phyloP scores from a whole-genome alignment of 2,797 vertebrate species.

The Pipistrellus pipistrellus region DNA sequence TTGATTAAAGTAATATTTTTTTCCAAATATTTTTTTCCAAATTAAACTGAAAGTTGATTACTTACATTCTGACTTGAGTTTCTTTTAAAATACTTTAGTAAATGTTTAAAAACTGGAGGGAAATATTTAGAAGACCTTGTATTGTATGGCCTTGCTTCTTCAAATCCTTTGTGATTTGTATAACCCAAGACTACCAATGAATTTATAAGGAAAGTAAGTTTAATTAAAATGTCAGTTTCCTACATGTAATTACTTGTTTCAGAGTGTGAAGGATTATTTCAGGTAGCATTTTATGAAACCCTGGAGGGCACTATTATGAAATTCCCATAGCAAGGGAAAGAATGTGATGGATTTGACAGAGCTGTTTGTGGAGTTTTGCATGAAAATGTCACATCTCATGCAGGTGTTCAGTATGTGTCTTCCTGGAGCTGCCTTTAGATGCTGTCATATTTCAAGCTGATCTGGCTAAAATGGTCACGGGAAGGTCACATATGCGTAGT shows the following conservation, averaged over 20 bases:
- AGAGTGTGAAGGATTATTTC: slow-evolving; percentile 80
- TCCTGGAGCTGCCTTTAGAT: background rate
- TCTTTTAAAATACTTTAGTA: slow-evolving; percentile 62
- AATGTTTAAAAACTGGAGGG: slow-evolving; percentile 76
- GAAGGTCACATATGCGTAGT: background rate
- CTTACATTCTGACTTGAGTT: background rate
- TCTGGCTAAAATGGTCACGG: background rate
- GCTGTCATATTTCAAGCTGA: slow-evolving; percentile 5
- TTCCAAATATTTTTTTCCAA: no score
- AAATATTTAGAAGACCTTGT: slow-evolving; percentile 66
- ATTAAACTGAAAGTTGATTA: slow-evolving; percentile 57
- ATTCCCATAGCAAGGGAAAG: slow-evolving; percentile 34
- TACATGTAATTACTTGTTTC: slow-evolving; percentile 83
- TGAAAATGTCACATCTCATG: slow-evolving; percentile 27
- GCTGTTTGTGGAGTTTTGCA: slow-evolving; percentile 48
- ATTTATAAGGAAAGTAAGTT: slow-evolving; percentile 80
- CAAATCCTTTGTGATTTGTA: slow-evolving; percentile 81
- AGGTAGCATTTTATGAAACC: slow-evolving; percentile 80
- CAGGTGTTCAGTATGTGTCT: background rate
- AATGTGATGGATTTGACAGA: slow-evolving; percentile 60
- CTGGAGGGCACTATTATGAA: slow-evolving; percentile 74
- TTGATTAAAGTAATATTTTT: slow-evolving; percentile 50
- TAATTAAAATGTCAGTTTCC: slow-evolving; percentile 86
- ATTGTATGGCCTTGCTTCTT: slow-evolving; percentile 78
- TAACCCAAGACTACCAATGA: slow-evolving; percentile 75